phyloP scores from a whole-genome alignment of 2,113 vertebrate genomes.

The Dromaius novaehollandiae region DNA sequence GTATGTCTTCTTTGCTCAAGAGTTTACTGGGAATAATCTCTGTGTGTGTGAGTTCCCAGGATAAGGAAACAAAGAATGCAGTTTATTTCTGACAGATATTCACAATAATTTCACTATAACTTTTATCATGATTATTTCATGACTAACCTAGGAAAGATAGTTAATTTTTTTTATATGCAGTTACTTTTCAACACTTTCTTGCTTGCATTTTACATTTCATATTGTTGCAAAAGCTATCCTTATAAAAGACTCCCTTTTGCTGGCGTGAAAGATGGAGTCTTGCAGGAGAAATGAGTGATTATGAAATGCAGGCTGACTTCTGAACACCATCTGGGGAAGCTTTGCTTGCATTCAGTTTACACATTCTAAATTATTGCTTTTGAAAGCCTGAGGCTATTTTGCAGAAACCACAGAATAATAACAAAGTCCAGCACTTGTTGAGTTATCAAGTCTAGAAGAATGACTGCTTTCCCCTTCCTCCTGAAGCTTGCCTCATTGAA shows the following conservation, averaged over 20 bases:
- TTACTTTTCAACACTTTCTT: neutral
- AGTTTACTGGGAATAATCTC: neutral
- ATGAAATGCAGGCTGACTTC: neutral
- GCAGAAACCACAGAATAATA: neutral
- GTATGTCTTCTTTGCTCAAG: neutral
- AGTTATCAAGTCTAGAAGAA: neutral
- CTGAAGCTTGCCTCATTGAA: neutral
- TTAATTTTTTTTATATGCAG: neutral
- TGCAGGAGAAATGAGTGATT: neutral
- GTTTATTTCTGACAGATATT: neutral
- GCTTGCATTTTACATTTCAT: neutral
- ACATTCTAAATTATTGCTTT: neutral
- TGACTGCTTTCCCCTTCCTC: neutral
- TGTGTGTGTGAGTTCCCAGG: neutral
- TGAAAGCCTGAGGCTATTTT: neutral
- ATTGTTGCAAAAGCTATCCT: neutral
- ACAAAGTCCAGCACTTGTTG: neutral
- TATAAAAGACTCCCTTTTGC: neutral
- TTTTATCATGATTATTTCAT: neutral
- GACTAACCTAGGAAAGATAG: neutral
- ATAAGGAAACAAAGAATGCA: neutral
- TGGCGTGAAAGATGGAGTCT: neutral
- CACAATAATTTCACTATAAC: neutral
- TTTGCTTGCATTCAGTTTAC: neutral
- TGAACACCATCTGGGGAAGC: neutral